A percentile compares a stretch with the other conserved stretches of the same genome.
Conservation (phyloP, 2,113 vertebrate species). For the Scatophagus argus region DNA sequence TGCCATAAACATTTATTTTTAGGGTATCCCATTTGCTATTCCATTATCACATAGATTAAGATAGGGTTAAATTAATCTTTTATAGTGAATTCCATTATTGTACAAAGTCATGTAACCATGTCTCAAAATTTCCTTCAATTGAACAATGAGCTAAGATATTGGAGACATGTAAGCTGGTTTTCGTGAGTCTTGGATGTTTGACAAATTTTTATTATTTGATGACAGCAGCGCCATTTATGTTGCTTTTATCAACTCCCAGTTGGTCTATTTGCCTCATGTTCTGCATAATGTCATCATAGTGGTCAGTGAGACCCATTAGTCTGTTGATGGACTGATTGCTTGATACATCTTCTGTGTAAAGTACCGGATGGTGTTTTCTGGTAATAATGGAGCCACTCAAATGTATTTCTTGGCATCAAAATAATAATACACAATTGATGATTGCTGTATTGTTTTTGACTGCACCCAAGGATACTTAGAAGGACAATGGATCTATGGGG, state of each 20-base stretch:
- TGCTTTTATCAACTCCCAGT: conserved; percentile 12
- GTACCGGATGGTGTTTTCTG: conserved; percentile 46
- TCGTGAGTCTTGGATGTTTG: conserved; percentile 17
- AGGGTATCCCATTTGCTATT: conserved; percentile 33
- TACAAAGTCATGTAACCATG: conserved; percentile 12
- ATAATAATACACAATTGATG: conserved; percentile 58
- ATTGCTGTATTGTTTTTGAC: conserved; percentile 63
- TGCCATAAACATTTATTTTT: conserved; percentile 27
- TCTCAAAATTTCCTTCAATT: conserved; percentile 25
- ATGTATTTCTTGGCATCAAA: conserved; percentile 41
- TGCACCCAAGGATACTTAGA: conserved; percentile 43
- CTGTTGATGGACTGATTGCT: conserved; percentile 38
- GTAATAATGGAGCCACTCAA: conserved; percentile 46
- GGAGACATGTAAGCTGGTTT: background rate
- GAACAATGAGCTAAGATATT: conserved; percentile 6
- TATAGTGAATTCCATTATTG: conserved; percentile 23
- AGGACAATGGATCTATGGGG: conserved; percentile 59
- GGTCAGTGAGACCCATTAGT: conserved; percentile 10
- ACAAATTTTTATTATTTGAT: conserved; percentile 22
- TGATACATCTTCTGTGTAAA: conserved; percentile 22
- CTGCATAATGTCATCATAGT: background rate
- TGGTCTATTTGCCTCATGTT: conserved; percentile 15
- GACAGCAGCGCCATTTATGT: conserved; percentile 19
- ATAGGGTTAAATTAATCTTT: conserved; percentile 43
- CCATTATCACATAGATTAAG: conserved; percentile 51